A percentile compares a stretch with the other conserved stretches of the same genome.
phyloP scores from a whole-genome alignment of 2,888 invertebrate genomes.

The Tetheella fluctuosa region DNA sequence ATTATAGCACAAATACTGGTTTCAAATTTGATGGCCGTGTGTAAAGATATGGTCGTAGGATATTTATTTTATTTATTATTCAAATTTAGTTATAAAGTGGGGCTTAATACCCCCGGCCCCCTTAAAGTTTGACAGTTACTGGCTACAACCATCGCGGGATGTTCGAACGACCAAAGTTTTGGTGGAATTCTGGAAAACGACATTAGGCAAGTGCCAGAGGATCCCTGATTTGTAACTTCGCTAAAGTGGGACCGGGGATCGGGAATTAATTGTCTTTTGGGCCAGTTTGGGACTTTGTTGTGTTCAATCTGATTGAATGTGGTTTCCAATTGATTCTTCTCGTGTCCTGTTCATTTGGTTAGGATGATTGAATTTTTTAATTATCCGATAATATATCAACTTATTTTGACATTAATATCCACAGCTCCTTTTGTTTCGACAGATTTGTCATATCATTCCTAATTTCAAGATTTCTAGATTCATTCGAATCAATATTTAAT shows the following conservation, averaged over 20 bases:
- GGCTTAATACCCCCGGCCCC: slow-evolving; percentile 23
- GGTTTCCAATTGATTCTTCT: slow-evolving; percentile 19
- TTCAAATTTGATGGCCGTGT: too few species aligned
- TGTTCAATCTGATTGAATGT: slow-evolving; percentile 14
- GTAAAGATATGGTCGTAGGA: neutral
- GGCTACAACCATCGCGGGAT: slow-evolving; percentile 31
- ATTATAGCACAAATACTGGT: too few species aligned
- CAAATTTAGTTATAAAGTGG: slow-evolving; percentile 5
- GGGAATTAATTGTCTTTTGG: slow-evolving; percentile 62
- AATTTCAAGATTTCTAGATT: too few species aligned
- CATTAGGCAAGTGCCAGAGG: slow-evolving; percentile 38
- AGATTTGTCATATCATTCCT: too few species aligned
- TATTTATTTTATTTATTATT: neutral
- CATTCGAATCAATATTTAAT: too few species aligned
- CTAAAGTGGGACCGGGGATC: slow-evolving; percentile 47
- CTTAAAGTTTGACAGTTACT: slow-evolving; percentile 32
- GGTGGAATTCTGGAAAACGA: slow-evolving; percentile 31
- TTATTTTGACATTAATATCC: too few species aligned
- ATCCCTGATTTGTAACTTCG: slow-evolving; percentile 63
- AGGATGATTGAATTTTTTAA: neutral
- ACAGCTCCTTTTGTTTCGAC: too few species aligned
- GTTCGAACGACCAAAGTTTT: slow-evolving; percentile 34
- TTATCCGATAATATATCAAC: neutral
- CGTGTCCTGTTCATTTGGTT: slow-evolving; percentile 17
- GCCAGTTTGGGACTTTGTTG: slow-evolving; percentile 18